Conservation (phyloP, 2,797 vertebrate genomes). For the Atherinosoma microstoma region DNA sequence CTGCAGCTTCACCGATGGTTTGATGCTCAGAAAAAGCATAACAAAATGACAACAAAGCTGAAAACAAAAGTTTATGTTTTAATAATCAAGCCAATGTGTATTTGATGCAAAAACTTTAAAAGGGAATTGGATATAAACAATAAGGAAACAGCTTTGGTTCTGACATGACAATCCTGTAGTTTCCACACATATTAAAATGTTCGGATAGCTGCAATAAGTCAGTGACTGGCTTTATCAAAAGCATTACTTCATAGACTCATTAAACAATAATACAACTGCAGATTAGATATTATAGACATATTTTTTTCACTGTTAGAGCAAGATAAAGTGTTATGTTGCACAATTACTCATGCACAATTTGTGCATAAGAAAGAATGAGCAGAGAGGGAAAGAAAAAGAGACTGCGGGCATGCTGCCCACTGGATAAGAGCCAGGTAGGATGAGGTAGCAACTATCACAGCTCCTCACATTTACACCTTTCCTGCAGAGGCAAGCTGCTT, state of each 20-base stretch:
- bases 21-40: neutral
- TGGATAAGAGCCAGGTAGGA: constrained; percentile 53
- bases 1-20: too few species aligned
- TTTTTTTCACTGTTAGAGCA: neutral
- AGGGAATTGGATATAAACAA: neutral
- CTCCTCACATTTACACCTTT: constrained; percentile 65
- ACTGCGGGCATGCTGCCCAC: constrained; percentile 42
- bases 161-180: neutral
- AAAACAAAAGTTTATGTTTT: neutral
- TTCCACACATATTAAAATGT: neutral
- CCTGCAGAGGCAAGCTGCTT: constrained; percentile 66
- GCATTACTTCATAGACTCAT: neutral
- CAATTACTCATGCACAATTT: constrained; percentile 2
- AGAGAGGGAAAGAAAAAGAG: neutral
- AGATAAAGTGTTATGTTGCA: neutral
- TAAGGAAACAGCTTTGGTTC: neutral
- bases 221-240: neutral
- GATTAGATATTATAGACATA: neutral
- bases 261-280: neutral
- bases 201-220: neutral
- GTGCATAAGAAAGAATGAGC: neutral
- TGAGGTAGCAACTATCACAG: constrained; percentile 54
- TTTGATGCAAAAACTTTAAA: neutral
- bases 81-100: neutral
- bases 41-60: neutral